These are phyloP conservation scores for Galeopsomyia nigrocyanea DNA, from an alignment of 2,888 invertebrate species.

Conservation along the genomic window DNA sequence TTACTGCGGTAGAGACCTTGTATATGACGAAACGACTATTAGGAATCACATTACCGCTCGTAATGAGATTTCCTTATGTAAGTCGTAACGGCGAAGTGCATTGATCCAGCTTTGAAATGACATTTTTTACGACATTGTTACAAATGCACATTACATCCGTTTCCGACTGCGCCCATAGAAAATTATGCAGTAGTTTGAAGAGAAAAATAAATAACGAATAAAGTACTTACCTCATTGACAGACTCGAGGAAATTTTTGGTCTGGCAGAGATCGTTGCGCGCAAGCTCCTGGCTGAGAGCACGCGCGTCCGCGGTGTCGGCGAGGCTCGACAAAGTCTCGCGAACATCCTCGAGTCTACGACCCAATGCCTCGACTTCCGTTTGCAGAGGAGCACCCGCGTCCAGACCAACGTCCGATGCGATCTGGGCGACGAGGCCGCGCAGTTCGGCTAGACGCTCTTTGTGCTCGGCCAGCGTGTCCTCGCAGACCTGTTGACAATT, in stretches of 20 bases:
- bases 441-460: constrained; percentile 78
- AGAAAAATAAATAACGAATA: constrained; percentile 6
- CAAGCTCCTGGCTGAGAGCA: constrained; percentile 72
- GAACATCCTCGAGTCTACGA: constrained; percentile 80
- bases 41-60: too few relatives aligned
- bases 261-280: constrained; percentile 72
- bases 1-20: too few relatives aligned
- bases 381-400: constrained; percentile 79
- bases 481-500: constrained; percentile 76
- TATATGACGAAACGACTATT: too few relatives aligned
- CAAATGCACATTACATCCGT: too few relatives aligned
- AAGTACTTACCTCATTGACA: constrained; percentile 79
- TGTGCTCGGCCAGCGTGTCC: constrained; percentile 80
- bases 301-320: constrained; percentile 84
- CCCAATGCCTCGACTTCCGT: constrained; percentile 85
- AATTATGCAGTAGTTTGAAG: background rate
- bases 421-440: constrained; percentile 83
- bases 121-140: background rate
- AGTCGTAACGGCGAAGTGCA: too few relatives aligned
- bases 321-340: constrained; percentile 80
- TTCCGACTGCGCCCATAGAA: too few relatives aligned
- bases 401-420: constrained; percentile 82
- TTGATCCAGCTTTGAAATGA: background rate
- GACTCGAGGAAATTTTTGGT: constrained; percentile 77
- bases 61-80: too few relatives aligned